Evolutionary conservation across 2,888 invertebrate species (phyloP).

Genomic region (Liodrosophila aerea): DNA sequence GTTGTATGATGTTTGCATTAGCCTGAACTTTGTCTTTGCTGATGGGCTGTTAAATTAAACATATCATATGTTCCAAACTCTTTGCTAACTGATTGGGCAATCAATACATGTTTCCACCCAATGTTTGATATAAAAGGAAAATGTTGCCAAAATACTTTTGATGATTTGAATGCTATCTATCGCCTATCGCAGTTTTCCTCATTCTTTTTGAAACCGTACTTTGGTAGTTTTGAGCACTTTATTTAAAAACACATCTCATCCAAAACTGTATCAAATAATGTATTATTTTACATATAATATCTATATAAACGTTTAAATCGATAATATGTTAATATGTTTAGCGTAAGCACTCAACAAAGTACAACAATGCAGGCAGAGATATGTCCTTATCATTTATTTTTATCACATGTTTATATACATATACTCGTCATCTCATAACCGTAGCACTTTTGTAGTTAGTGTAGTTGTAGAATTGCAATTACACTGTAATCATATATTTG

Average conservation of each 20-base stretch:
- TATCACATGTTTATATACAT: too few species aligned
- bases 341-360: constrained; percentile 23
- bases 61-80: too few species aligned
- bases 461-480: constrained; percentile 6
- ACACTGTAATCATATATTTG: constrained; percentile 25
- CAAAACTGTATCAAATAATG: neutral
- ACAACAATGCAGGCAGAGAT: constrained; percentile 10
- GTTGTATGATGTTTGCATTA: constrained; percentile 14
- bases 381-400: too few species aligned
- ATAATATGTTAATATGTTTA: constrained; percentile 17
- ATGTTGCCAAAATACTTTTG: constrained; percentile 27
- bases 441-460: constrained; percentile 23
- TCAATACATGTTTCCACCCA: too few species aligned
- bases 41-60: constrained; percentile 8
- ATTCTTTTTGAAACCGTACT: constrained; percentile 33
- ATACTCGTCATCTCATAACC: too few species aligned
- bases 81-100: neutral
- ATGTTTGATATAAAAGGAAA: constrained; percentile 8
- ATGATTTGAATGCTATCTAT: constrained; percentile 78
- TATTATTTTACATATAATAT: constrained; percentile 22
- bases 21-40: constrained; percentile 1
- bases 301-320: constrained; percentile 19
- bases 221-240: constrained; percentile 25
- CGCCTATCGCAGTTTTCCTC: constrained; percentile 61
- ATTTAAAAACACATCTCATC: constrained; percentile 26